Percentiles rank a stretch among this genome's conserved stretches.
phyloP scores from a whole-genome alignment of 2,888 invertebrate species.

The Heteropelma amictum region DNA sequence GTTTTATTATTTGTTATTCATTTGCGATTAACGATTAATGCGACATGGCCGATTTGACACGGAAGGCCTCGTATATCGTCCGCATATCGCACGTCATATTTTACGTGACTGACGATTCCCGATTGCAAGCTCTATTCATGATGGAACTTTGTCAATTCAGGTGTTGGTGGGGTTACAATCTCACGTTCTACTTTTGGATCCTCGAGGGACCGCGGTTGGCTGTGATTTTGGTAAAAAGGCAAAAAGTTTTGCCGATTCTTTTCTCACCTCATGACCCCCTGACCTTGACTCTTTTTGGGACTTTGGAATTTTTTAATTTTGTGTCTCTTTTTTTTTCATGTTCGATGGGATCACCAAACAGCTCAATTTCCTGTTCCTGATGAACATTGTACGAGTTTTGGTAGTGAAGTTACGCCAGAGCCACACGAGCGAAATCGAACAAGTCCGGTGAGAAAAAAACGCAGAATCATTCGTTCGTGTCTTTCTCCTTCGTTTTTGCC shows the following conservation, averaged over 20 bases:
- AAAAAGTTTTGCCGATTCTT: neutral
- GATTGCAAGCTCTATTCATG: neutral
- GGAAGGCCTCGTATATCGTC: neutral
- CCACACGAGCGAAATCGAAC: conserved; percentile 86
- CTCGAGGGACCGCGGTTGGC: conserved; percentile 91
- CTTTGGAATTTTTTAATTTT: too few species aligned
- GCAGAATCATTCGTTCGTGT: neutral
- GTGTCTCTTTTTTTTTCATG: neutral
- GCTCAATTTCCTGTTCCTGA: conserved; percentile 88
- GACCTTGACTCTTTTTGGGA: neutral
- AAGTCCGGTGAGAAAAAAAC: conserved; percentile 82
- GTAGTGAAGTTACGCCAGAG: conserved; percentile 87
- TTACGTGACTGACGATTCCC: too few species aligned
- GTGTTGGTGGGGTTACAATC: conserved; percentile 93
- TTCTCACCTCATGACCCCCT: neutral
- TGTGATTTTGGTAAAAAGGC: conserved; percentile 85
- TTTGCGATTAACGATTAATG: too few species aligned
- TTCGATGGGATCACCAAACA: conserved; percentile 72
- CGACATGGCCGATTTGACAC: too few species aligned
- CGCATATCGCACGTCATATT: too few species aligned
- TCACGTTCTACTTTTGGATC: conserved; percentile 91
- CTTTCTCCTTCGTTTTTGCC: neutral
- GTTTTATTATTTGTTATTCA: too few species aligned
- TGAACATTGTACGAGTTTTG: conserved; percentile 89
- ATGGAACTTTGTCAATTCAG: conserved; percentile 70